Percentiles rank a stretch among this genome's conserved stretches.
phyloP scores from a whole-genome alignment of 92 coral and sea anemone species.

The Siderastrea radians region DNA sequence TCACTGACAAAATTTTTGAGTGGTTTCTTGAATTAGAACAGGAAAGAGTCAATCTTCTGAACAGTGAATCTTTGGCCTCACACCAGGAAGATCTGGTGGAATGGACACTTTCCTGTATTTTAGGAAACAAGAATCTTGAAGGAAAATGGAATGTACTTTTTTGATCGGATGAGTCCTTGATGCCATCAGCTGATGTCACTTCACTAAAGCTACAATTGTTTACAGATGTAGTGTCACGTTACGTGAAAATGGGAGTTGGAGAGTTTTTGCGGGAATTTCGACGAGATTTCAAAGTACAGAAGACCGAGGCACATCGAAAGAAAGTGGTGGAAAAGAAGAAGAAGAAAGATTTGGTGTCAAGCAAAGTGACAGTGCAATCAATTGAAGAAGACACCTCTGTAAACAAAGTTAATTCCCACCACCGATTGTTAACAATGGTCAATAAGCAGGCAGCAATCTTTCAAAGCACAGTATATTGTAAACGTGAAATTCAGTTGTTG shows the following conservation, averaged over 20 bases:
- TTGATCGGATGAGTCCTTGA: not conserved
- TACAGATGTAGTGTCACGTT: constrained; percentile 39
- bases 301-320: constrained; percentile 72
- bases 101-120: not conserved
- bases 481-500: constrained; percentile 30
- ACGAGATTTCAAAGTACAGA: constrained; percentile 52
- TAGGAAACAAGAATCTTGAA: not conserved
- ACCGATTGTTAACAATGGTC: constrained; percentile 31
- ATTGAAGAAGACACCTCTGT: constrained; percentile 35
- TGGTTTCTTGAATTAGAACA: constrained; percentile 43
- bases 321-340: constrained; percentile 49
- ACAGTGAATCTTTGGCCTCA: constrained; percentile 19
- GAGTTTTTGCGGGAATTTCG: constrained; percentile 63
- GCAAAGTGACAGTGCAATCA: constrained; percentile 17
- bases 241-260: constrained; percentile 60
- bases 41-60: constrained; percentile 36
- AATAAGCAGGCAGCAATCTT: constrained; percentile 43
- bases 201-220: constrained; percentile 33
- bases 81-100: constrained; percentile 32
- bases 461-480: constrained; percentile 40
- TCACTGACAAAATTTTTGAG: constrained; percentile 40
- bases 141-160: constrained; percentile 25
- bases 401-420: constrained; percentile 31
- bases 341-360: constrained; percentile 28
- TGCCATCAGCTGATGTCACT: not conserved